phyloP scores from a whole-genome alignment of 2,888 invertebrate genomes.

The Rotaria sp. region DNA sequence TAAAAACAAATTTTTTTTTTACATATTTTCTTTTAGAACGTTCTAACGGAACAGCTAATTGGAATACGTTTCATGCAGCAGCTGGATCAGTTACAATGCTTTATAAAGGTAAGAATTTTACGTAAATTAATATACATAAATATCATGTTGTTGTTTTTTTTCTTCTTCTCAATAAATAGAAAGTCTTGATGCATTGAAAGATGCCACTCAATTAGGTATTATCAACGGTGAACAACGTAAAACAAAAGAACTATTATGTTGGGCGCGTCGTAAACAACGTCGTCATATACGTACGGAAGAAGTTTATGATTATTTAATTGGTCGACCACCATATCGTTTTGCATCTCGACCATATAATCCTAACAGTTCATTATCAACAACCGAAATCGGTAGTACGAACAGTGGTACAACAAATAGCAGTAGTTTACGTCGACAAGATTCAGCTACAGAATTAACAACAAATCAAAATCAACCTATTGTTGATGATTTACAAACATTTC shows the following conservation, averaged over 20 bases:
- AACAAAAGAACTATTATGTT: constrained; percentile 24
- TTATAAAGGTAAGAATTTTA: not conserved
- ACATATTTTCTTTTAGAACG: not conserved
- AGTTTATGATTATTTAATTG: constrained; percentile 29
- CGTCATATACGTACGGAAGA: constrained; percentile 22
- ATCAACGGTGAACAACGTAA: constrained; percentile 27
- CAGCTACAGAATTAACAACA: not conserved
- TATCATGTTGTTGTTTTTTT: not conserved
- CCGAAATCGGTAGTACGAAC: constrained; percentile 4
- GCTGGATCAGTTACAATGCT: constrained; percentile 20
- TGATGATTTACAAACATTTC: constrained; percentile 19
- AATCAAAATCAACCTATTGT: not conserved
- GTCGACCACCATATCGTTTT: constrained; percentile 25
- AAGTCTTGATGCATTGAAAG: constrained; percentile 22
- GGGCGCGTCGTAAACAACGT: constrained; percentile 30
- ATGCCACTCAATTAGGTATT: not conserved
- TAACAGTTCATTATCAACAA: not conserved
- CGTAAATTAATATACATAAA: not conserved
- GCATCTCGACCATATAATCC: not conserved
- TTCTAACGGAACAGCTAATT: constrained; percentile 18
- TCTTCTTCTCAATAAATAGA: not conserved
- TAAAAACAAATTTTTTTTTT: not conserved
- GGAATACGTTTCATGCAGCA: constrained; percentile 23
- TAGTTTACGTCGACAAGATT: not conserved
- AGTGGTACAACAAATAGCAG: not conserved